Evolutionary conservation across 2,888 invertebrate species (phyloP).

Genomic region (Ormyrus nitidulus): DNA sequence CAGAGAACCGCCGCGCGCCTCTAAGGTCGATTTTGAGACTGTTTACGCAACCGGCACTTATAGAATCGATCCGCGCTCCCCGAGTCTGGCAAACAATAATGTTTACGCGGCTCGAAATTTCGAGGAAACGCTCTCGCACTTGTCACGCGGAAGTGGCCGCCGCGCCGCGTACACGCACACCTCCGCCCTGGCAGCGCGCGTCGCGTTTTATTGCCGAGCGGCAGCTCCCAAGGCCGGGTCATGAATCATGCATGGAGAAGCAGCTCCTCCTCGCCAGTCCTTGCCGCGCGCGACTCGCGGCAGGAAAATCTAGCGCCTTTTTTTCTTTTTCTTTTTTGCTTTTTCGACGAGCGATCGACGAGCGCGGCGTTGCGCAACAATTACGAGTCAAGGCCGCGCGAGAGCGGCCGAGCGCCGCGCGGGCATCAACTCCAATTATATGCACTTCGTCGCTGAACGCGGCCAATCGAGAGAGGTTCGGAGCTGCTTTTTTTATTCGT

Average conservation of each 20-base stretch:
- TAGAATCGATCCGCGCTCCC: too few species aligned
- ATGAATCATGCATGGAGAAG: slow-evolving; percentile 34
- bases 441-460: neutral
- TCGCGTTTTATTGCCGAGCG: neutral
- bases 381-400: slow-evolving; percentile 28
- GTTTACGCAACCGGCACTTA: too few species aligned
- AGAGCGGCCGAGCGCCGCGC: neutral
- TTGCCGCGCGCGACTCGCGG: neutral
- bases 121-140: neutral
- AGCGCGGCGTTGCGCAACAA: neutral
- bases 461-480: neutral
- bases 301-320: neutral
- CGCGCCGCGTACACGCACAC: neutral
- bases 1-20: too few species aligned
- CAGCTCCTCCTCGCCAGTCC: neutral
- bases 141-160: slow-evolving; percentile 4
- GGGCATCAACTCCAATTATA: slow-evolving; percentile 35
- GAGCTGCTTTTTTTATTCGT: neutral
- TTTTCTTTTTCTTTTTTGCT: neutral
- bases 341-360: neutral
- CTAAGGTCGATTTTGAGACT: too few species aligned
- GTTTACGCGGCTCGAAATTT: slow-evolving; percentile 14
- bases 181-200: neutral
- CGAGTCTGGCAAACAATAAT: slow-evolving; percentile 10
- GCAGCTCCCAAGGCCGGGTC: slow-evolving; percentile 5